These are phyloP conservation scores for Papilio machaon DNA, from an alignment of 1,140 invertebrate species.

Conservation along the genomic window DNA sequence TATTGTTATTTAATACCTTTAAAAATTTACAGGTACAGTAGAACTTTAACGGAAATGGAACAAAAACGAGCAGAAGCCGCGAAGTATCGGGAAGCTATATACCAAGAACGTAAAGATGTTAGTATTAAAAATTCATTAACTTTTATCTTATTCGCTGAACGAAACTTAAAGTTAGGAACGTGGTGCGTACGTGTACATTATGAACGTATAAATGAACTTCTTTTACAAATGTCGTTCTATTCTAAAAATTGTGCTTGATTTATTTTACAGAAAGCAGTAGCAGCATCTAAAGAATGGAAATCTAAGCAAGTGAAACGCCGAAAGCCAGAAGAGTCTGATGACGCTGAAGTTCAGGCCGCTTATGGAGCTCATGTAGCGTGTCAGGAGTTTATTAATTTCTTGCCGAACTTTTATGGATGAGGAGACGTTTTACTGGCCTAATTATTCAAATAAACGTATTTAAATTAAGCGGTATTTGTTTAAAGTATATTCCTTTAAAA, in stretches of 20 bases:
- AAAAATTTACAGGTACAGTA: conserved; percentile 49
- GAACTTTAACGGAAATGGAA: conserved; percentile 45
- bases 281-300: conserved; percentile 54
- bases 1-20: background rate
- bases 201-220: too few species aligned
- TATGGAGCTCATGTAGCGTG: conserved; percentile 44
- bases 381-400: conserved; percentile 47
- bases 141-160: too few species aligned
- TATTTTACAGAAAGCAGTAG: conserved; percentile 53
- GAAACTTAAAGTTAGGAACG: too few species aligned
- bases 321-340: conserved; percentile 65
- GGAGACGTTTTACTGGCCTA: background rate
- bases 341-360: conserved; percentile 39
- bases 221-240: background rate
- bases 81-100: conserved; percentile 51
- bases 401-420: conserved; percentile 15
- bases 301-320: conserved; percentile 55
- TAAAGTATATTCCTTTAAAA: background rate
- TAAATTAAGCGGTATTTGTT: background rate
- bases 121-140: conserved; percentile 34
- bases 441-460: conserved; percentile 10
- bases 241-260: background rate
- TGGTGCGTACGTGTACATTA: too few species aligned
- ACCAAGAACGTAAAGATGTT: conserved; percentile 56
- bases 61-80: conserved; percentile 52